Base-by-base conservation (phyloP, 2,888 invertebrate genomes). In the Ornithoptera priamus region DNA sequence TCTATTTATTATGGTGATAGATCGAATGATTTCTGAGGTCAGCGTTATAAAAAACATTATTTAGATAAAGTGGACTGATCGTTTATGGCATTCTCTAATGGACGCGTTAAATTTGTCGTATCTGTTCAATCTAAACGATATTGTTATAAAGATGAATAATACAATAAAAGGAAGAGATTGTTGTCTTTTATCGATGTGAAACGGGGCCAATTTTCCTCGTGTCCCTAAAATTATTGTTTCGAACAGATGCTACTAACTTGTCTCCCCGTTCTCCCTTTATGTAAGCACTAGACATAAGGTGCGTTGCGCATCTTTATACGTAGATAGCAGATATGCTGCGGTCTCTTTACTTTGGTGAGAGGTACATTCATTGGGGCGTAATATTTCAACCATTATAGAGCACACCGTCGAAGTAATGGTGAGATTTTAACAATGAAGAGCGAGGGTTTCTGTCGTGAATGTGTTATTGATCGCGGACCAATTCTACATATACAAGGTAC, bases 241-340 rank as follows among this genome's bases (percentile, higher is more conserved):
- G 62, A 75, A 75, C 80, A 78, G 77, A 77, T 77, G 77, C 75
- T 75, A 68, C 72, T 74, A 73, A 73, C 73, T 73, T 72, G 75
- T 74, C 74, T 74, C 75, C 72, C 74, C 68, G 62, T 68, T 67
- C 58, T 67, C 57, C 67, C 15, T 62, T 66, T 50, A 24, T 50
- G 63, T 65, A 70, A 69, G 64, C 68, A 68, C 61, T 62, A 65
- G 62, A 46, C 46, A 57, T 3, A 62, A 61, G 30, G 18, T 65
- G 20, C 50, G 62, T 65, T 46, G 36, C 50, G 42, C 53, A 24
- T 46, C 36, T 36, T 36, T 17, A 65, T 65, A 56, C n/a, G 24
- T 65, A 65, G 15, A 66, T 36, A 56, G 67, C 5, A 24, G 58
- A 63, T 62, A 58, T 42, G 62, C 24, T n/a, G 22, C 50, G 22